Conservation (phyloP, 2,797 vertebrate genomes). For the Enteromius radiatus region DNA sequence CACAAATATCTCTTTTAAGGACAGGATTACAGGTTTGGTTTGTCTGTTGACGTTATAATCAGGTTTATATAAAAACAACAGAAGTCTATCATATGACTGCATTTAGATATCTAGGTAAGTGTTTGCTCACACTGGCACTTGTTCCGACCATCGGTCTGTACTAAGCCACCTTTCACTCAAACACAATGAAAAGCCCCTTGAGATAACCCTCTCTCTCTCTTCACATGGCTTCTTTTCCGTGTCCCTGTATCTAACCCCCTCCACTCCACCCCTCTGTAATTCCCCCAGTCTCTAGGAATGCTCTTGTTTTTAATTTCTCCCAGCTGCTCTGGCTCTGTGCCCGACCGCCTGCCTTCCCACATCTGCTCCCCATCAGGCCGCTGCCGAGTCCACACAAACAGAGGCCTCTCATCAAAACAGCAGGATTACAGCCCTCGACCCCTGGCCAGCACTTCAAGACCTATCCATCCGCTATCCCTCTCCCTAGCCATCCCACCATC, state of each 20-base stretch:
- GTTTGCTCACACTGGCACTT: constrained; percentile 51
- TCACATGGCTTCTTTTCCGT: constrained; percentile 70
- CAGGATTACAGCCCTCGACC: constrained; percentile 77
- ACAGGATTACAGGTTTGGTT: constrained; percentile 2
- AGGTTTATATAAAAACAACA: background rate
- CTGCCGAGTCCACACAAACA: constrained; percentile 83
- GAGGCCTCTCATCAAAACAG: constrained; percentile 84
- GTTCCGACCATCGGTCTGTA: constrained; percentile 15
- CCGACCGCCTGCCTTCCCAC: constrained; percentile 86
- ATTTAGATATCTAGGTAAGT: background rate
- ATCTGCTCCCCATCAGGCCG: constrained; percentile 89
- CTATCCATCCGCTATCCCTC: constrained; percentile 38
- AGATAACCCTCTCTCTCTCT: constrained; percentile 61
- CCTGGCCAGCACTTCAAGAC: constrained; percentile 60
- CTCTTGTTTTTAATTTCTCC: constrained; percentile 88
- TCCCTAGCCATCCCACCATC: constrained; percentile 45
- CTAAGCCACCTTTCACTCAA: constrained; percentile 35
- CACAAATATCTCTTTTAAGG: background rate
- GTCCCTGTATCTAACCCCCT: constrained; percentile 68
- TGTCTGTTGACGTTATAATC: background rate
- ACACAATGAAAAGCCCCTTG: constrained; percentile 50
- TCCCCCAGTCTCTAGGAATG: constrained; percentile 86
- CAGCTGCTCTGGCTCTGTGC: constrained; percentile 85
- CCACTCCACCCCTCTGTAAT: constrained; percentile 75
- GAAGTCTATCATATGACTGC: background rate